These are phyloP conservation scores for Cryptus viduatorius DNA, from an alignment of 2,888 invertebrate genomes.

Conservation along the genomic window DNA sequence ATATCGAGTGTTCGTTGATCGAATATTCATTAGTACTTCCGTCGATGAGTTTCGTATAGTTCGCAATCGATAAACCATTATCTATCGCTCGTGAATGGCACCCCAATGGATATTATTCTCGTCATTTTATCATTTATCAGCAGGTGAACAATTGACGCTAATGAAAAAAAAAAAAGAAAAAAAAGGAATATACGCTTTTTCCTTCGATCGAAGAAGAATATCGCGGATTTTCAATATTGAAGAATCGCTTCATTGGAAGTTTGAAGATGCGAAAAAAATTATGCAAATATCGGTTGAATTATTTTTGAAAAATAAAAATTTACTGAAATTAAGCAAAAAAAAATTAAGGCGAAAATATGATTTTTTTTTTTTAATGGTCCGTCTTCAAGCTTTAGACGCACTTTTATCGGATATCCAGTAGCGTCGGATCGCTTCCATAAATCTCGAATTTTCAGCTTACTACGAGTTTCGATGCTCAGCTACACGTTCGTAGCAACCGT, in stretches of 20 bases:
- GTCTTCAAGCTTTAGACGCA: neutral
- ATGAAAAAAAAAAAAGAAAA: neutral
- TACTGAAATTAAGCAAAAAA: neutral
- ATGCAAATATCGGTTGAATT: too few relatives aligned
- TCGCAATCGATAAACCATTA: neutral
- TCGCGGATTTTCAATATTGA: too few relatives aligned
- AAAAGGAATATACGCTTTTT: neutral
- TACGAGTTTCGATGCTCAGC: neutral
- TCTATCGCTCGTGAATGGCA: neutral
- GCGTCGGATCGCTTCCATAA: slow-evolving; percentile 18
- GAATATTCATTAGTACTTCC: neutral
- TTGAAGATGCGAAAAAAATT: too few relatives aligned
- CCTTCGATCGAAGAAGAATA: too few relatives aligned
- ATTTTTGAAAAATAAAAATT: neutral
- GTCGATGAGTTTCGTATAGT: neutral
- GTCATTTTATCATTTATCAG: neutral
- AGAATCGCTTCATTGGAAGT: too few relatives aligned
- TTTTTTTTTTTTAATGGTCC: neutral
- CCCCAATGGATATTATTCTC: neutral
- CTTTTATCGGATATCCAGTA: neutral
- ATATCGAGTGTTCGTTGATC: slow-evolving; percentile 28
- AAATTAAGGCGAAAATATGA: neutral
- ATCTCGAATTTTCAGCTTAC: slow-evolving; percentile 3
- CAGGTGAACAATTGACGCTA: neutral
- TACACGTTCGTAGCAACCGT: neutral